Evolutionary conservation across 1,140 invertebrate species (phyloP).

Genomic region (Gonatopus flavifemur): DNA sequence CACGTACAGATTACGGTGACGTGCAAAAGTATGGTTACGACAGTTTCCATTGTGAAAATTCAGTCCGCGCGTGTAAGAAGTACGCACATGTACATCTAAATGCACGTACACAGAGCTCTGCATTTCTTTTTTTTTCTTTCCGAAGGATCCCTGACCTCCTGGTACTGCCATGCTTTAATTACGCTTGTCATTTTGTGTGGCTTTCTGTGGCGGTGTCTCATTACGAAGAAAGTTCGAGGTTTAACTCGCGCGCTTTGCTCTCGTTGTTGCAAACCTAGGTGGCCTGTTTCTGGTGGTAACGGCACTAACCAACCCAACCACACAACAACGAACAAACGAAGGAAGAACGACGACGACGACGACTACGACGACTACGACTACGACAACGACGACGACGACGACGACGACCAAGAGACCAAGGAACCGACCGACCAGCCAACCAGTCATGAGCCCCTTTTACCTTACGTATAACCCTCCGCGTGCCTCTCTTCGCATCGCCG

Average conservation of each 20-base stretch:
- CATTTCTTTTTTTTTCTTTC: too few relatives aligned
- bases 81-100: too few relatives aligned
- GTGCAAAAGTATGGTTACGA: slow-evolving; percentile 27
- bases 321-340: slow-evolving; percentile 25
- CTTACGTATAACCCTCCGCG: slow-evolving; percentile 46
- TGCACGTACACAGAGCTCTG: too few relatives aligned
- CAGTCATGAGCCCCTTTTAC: slow-evolving; percentile 36
- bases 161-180: slow-evolving; percentile 46
- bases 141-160: slow-evolving; percentile 39
- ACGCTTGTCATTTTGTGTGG: slow-evolving; percentile 53
- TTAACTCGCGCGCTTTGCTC: slow-evolving; percentile 45
- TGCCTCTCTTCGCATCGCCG: slow-evolving; percentile 59
- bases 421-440: slow-evolving; percentile 24
- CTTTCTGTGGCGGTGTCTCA: slow-evolving; percentile 48
- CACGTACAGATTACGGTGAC: too few relatives aligned
- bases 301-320: slow-evolving; percentile 44
- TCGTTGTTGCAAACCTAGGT: slow-evolving; percentile 44
- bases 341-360: slow-evolving; percentile 20
- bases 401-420: background rate
- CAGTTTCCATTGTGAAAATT: slow-evolving; percentile 44
- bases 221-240: slow-evolving; percentile 52
- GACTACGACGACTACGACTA: slow-evolving; percentile 3
- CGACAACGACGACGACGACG: slow-evolving; percentile 15
- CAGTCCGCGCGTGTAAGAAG: slow-evolving; percentile 4
- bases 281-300: slow-evolving; percentile 54